Evolutionary conservation across 2,888 invertebrate species (phyloP), one percentile per base, ranked within the genome.

Genomic region (Trachelus iudaicus): DNA sequence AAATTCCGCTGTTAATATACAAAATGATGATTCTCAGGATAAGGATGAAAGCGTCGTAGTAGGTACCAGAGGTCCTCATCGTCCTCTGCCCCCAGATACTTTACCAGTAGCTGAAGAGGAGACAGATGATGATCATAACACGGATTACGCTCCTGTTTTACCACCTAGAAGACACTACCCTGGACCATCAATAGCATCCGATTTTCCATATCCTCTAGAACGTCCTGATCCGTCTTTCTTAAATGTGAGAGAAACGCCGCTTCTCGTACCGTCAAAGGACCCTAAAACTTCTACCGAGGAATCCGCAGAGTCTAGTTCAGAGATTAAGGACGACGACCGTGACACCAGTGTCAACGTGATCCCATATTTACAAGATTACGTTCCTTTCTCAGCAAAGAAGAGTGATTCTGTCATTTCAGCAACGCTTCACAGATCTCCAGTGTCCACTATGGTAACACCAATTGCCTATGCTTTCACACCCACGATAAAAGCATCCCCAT

Each of bases 401-500:
- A 90, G 90, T 23, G 40, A 77, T n/a, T 82, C 83, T 0, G 78
- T 78, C 0, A 90, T 91, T 23, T 90, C 91, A 0, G 89, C 89
- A n/a, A 91, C 90, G 0, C 84, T 91, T 11, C 90, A 90, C 75
- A 87, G 88, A 35, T 71, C 75, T 11, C 73, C 79, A 35, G 78
- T 73, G 3, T 79, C 80, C 80, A 9, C 86, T 82, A 83, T 88
- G 81, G 86, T 89, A 81, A 93, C 93, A 30, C 94, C 94, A 0
- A 95, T 95, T 68, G 95, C 95, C 1, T 94, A 94, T 76, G 95
- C 94, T 0, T 95, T 94, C 83, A 94, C 94, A 0, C 95, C 95
- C 11, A 94, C 94, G 88, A 93, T 90, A 87, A 92, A 76, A 88
- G 90, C 86, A 75, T 56, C 56, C 1, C 23, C 56, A 23, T 56